Conservation (phyloP, 2,113 vertebrate genomes). For the Perca schrenkii region DNA sequence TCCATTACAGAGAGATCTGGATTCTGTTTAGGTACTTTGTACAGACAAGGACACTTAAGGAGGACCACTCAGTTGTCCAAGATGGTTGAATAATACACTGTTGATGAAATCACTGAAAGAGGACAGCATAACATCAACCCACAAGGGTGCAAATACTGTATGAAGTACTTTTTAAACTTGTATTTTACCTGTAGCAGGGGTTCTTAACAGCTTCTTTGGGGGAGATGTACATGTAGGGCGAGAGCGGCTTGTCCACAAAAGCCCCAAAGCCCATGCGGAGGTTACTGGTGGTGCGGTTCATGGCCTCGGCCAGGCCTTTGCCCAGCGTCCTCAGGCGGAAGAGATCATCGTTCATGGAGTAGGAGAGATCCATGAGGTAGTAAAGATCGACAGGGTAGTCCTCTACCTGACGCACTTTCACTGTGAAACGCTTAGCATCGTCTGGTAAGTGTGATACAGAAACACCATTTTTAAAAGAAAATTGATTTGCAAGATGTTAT, state of each 20-base stretch:
- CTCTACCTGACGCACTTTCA: slow-evolving; percentile 95
- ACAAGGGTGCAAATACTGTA: neutral
- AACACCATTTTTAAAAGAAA: neutral
- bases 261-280: slow-evolving; percentile 96
- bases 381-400: slow-evolving; percentile 99
- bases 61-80: neutral
- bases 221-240: slow-evolving; percentile 96
- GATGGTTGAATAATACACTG: neutral
- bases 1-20: slow-evolving; percentile 35
- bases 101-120: too few species aligned
- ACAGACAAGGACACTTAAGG: neutral
- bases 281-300: slow-evolving; percentile 96
- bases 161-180: neutral
- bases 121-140: too few species aligned
- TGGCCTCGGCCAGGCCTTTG: slow-evolving; percentile 89
- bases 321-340: slow-evolving; percentile 90
- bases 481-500: neutral
- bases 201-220: slow-evolving; percentile 90
- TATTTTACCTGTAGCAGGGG: slow-evolving; percentile 92
- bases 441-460: slow-evolving; percentile 78
- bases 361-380: slow-evolving; percentile 98
- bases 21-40: neutral
- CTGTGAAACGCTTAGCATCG: slow-evolving; percentile 90
- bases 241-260: slow-evolving; percentile 97
- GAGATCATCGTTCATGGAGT: slow-evolving; percentile 97